These are phyloP conservation scores for Pammene fasciana DNA, from an alignment of 2,888 invertebrate genomes.

Conservation along the genomic window DNA sequence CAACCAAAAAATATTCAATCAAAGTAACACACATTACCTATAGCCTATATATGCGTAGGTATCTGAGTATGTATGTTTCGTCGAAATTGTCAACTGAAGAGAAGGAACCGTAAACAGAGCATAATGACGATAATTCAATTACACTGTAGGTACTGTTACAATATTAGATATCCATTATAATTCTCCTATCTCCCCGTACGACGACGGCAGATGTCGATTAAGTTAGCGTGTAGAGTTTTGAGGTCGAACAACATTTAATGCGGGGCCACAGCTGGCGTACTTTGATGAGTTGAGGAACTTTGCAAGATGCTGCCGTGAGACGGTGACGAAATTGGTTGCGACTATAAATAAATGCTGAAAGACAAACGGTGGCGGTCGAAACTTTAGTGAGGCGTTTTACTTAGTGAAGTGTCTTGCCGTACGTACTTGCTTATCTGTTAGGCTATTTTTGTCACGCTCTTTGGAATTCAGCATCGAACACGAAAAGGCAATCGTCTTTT, in stretches of 20 bases:
- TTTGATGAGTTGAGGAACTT: constrained; percentile 30
- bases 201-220: constrained; percentile 15
- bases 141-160: neutral
- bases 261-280: constrained; percentile 11
- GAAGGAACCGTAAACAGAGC: neutral
- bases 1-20: too few relatives aligned
- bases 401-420: too few relatives aligned
- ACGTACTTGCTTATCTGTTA: too few relatives aligned
- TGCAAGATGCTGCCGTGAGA: constrained; percentile 7
- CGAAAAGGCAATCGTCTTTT: too few relatives aligned
- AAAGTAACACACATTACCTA: too few relatives aligned
- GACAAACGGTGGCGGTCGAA: neutral
- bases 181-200: neutral
- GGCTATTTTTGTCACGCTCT: too few relatives aligned
- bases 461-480: too few relatives aligned
- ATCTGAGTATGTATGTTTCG: too few relatives aligned
- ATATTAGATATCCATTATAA: neutral
- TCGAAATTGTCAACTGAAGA: neutral
- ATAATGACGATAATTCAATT: neutral
- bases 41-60: too few relatives aligned
- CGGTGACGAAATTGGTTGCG: constrained; percentile 6
- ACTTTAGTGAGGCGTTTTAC: too few relatives aligned
- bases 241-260: constrained; percentile 32
- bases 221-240: constrained; percentile 22
- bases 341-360: neutral